Percentiles rank a stretch among this genome's conserved stretches.
phyloP scores from a whole-genome alignment of 1,140 invertebrate species.

The Drosophila repletoides region DNA sequence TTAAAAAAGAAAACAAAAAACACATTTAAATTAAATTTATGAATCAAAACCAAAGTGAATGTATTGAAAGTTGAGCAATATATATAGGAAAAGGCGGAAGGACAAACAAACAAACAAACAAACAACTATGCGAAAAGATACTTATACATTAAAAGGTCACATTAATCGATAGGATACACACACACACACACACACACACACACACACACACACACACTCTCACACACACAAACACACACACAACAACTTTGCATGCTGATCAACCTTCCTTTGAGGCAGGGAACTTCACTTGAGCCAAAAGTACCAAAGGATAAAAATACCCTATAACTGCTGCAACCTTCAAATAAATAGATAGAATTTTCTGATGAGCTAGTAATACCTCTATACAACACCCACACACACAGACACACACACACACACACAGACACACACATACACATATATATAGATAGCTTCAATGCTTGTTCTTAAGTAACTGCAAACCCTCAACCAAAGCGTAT shows the following conservation, averaged over 20 bases:
- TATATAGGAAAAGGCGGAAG: constrained; percentile 11
- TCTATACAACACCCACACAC: not conserved
- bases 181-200: constrained; percentile 29
- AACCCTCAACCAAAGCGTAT: constrained; percentile 3
- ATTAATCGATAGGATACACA: constrained; percentile 55
- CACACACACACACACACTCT: constrained; percentile 2
- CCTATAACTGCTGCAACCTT: not conserved
- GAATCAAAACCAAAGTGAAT: constrained; percentile 66
- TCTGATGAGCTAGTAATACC: not conserved
- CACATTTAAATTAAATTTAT: constrained; percentile 74
- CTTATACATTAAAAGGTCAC: constrained; percentile 35
- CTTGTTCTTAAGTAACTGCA: not conserved
- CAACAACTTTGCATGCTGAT: not conserved
- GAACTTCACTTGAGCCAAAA: not conserved
- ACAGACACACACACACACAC: constrained; percentile 3
- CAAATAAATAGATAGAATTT: no score
- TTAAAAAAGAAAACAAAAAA: constrained; percentile 48
- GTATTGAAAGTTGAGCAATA: constrained; percentile 43
- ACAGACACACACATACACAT: constrained; percentile 5
- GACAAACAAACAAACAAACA: constrained; percentile 27
- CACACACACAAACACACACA: not conserved
- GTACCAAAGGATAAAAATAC: not conserved
- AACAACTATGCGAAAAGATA: constrained; percentile 48
- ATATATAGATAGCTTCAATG: not conserved
- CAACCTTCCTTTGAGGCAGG: not conserved